Conservation (phyloP, 2,888 invertebrate species). For the Drosophila quasianomalipes region DNA sequence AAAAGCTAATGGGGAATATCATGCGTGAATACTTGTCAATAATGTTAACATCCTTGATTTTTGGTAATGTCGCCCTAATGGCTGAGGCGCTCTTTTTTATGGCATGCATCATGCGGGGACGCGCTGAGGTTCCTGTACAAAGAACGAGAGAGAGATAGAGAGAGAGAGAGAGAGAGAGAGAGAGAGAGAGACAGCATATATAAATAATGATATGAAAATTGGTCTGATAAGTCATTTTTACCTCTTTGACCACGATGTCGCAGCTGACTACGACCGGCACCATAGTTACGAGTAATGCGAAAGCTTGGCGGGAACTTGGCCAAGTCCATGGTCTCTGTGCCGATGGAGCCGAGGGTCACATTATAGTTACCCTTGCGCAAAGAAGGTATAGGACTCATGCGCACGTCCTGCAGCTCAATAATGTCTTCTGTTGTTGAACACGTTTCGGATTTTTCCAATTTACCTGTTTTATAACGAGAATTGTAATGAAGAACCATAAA, state of each 20-base stretch:
- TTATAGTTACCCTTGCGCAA: conserved; percentile 90
- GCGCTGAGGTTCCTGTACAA: conserved; percentile 66
- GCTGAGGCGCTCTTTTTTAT: conserved; percentile 94
- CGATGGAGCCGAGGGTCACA: conserved; percentile 87
- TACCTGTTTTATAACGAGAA: conserved; percentile 58
- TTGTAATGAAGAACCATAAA: not conserved
- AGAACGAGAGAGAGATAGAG: not conserved
- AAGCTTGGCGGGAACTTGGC: conserved; percentile 91
- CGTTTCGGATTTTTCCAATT: conserved; percentile 84
- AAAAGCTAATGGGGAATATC: conserved; percentile 97
- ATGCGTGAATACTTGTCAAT: conserved; percentile 99
- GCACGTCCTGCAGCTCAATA: conserved; percentile 94
- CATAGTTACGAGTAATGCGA: conserved; percentile 90
- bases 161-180: not conserved
- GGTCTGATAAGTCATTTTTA: conserved; percentile 54
- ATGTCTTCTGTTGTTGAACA: conserved; percentile 89
- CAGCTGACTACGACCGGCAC: conserved; percentile 87
- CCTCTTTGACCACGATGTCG: conserved; percentile 87
- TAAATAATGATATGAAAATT: not conserved
- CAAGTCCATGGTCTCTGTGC: conserved; percentile 87
- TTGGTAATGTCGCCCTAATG: conserved; percentile 95
- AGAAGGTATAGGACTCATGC: conserved; percentile 93
- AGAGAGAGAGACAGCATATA: not conserved
- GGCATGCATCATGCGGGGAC: conserved; percentile 91
- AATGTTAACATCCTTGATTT: conserved; percentile 98